Base-by-base conservation (phyloP, 2,797 vertebrate genomes). In the Tenualosa thibaudeaui region DNA sequence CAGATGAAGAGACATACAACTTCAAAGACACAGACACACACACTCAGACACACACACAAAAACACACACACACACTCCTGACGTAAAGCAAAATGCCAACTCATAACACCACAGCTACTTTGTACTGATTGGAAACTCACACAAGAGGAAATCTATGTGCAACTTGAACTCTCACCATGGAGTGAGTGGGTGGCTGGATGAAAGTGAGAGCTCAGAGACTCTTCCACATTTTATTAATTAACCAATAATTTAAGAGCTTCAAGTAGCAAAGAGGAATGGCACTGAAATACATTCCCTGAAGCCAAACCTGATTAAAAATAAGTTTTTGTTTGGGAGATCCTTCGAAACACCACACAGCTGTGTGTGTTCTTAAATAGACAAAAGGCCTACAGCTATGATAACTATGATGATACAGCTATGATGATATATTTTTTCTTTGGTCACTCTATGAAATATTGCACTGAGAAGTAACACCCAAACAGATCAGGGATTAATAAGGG, bases 111-210 rank as follows among this genome's bases (percentile, higher is more conserved):
- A 62, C 60, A 62, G 4, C 24, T 1, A 3, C 1, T 12, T 3
- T 68, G 62, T 68, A 68, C 62, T 68, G 62, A 68, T 68, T 68
- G 62, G 62, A 68, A 31, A 68, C 24, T 3, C 8, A 1, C 62
- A 68, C 24, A 26, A 12, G 24, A 71, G 31, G 65, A 71, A 71
- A 37, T 71, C 26, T 2, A 13, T 71, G 26, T 71, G 65, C 65
- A 71, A 15, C 65, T 37, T 83, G 3, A 40, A 81, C 82, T 86
- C 26, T 13, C 88, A 53, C 12, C 7, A 7, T 13, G 24, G 62
- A 26, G 24, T n/a, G 58, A 7, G n/a, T 24, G 58, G 1, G 60
- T 26, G 60, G 22, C 5, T 3, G 10, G 22, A 7, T 9, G 60
- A 65, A 65, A 65, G 60, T 65, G 60, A 65, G 60, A 65, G 60